These are phyloP conservation scores for Sebastolobus alascanus DNA, from an alignment of 2,797 vertebrate genomes.

Conservation along the genomic window DNA sequence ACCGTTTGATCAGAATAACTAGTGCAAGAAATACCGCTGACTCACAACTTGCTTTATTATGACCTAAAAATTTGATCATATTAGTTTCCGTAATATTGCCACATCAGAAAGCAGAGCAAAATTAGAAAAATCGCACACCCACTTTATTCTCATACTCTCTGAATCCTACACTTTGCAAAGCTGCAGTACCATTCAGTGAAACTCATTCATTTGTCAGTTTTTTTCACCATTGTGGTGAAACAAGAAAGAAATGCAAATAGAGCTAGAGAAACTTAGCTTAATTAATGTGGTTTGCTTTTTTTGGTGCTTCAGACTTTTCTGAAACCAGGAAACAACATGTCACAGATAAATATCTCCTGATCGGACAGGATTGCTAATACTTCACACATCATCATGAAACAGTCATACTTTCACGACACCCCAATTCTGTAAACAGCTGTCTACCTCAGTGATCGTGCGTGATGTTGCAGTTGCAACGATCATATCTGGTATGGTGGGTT, in stretches of 20 bases:
- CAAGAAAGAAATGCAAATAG: background rate
- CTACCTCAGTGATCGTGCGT: background rate
- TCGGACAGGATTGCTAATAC: background rate
- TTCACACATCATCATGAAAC: background rate
- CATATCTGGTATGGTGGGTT: background rate
- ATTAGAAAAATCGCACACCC: background rate
- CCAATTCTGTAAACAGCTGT: conserved; percentile 25
- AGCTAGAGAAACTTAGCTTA: background rate
- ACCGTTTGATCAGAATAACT: background rate
- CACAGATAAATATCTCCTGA: background rate
- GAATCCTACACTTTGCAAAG: background rate
- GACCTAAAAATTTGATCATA: background rate
- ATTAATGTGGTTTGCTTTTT: background rate
- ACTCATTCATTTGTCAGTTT: background rate
- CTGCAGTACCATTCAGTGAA: background rate
- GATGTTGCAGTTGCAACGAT: background rate
- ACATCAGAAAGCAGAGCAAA: background rate
- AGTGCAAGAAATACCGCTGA: background rate
- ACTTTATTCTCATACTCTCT: background rate
- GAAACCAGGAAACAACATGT: background rate
- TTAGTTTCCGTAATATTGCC: background rate
- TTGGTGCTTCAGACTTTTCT: background rate
- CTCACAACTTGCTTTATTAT: background rate
- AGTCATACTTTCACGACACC: background rate
- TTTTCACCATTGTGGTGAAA: background rate